Percentiles rank a stretch among this genome's conserved stretches.
Evolutionary conservation across 2,113 vertebrate species (phyloP).

Genomic region (Empidonax alnorum): DNA sequence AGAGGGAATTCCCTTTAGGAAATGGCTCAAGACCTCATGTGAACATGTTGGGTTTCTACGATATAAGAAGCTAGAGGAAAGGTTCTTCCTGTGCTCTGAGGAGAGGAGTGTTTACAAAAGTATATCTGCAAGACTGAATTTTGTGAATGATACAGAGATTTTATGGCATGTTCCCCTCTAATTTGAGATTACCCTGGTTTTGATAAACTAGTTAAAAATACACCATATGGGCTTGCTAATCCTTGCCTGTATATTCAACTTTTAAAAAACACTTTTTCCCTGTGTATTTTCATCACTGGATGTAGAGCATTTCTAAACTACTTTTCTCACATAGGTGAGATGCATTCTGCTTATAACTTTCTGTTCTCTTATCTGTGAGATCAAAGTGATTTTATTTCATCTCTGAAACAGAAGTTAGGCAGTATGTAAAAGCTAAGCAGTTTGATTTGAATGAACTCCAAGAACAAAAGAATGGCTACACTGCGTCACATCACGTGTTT

Average conservation of each 20-base stretch:
- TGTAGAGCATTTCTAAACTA: not conserved
- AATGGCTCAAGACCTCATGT: not conserved
- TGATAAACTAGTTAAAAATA: not conserved
- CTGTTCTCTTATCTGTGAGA: not conserved
- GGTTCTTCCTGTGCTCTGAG: not conserved
- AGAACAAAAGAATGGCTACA: not conserved
- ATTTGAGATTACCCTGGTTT: not conserved
- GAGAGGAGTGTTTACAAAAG: not conserved
- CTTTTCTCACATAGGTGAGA: not conserved
- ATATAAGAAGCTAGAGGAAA: not conserved
- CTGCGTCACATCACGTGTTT: not conserved
- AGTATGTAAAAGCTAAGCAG: not conserved
- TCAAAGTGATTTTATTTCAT: constrained; percentile 12
- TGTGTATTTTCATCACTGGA: not conserved
- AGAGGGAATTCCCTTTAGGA: not conserved
- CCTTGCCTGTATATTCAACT: not conserved
- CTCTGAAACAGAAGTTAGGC: not conserved
- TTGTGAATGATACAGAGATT: not conserved
- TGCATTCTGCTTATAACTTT: not conserved
- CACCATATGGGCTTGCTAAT: not conserved
- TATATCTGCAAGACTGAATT: not conserved
- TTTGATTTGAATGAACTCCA: not conserved
- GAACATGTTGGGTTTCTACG: not conserved
- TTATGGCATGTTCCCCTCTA: not conserved
- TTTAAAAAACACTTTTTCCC: not conserved